Evolutionary conservation across 2,797 vertebrate species (phyloP).

Genomic region (Fistularia commersonii): DNA sequence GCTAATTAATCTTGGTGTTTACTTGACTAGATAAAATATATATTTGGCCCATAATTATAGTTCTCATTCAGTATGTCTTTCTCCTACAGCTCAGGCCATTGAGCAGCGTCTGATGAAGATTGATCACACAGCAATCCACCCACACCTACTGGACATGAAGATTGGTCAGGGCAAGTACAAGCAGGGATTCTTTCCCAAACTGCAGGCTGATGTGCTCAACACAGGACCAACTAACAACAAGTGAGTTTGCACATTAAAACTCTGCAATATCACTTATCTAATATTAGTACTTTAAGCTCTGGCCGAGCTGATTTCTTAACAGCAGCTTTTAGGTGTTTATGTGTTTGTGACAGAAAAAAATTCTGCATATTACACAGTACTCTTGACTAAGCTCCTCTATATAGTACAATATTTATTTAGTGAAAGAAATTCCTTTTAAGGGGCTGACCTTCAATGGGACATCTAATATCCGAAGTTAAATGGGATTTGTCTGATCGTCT

Average conservation of each 20-base stretch:
- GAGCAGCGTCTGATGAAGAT: constrained; percentile 93
- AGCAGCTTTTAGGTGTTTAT: not conserved
- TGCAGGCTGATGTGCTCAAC: constrained; percentile 94
- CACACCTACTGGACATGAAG: constrained; percentile 98
- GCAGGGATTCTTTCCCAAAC: constrained; percentile 93
- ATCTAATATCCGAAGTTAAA: too few relatives aligned
- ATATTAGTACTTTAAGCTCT: too few relatives aligned
- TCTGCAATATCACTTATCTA: too few relatives aligned
- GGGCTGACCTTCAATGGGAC: too few relatives aligned
- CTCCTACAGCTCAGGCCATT: constrained; percentile 87
- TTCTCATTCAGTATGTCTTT: not conserved
- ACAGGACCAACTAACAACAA: constrained; percentile 94
- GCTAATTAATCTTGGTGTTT: too few relatives aligned
- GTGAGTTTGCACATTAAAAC: constrained; percentile 63
- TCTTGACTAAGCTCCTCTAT: too few relatives aligned
- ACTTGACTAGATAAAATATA: too few relatives aligned
- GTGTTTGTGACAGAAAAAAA: not conserved
- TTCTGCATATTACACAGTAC: too few relatives aligned
- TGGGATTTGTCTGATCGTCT: too few relatives aligned
- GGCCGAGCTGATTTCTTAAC: not conserved
- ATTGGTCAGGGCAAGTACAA: constrained; percentile 98
- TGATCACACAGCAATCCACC: constrained; percentile 95
- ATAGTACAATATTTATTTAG: too few relatives aligned
- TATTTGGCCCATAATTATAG: too few relatives aligned
- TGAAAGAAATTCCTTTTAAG: too few relatives aligned